Base-by-base conservation (phyloP, 2,888 invertebrate genomes). In the Lottia scabra region DNA sequence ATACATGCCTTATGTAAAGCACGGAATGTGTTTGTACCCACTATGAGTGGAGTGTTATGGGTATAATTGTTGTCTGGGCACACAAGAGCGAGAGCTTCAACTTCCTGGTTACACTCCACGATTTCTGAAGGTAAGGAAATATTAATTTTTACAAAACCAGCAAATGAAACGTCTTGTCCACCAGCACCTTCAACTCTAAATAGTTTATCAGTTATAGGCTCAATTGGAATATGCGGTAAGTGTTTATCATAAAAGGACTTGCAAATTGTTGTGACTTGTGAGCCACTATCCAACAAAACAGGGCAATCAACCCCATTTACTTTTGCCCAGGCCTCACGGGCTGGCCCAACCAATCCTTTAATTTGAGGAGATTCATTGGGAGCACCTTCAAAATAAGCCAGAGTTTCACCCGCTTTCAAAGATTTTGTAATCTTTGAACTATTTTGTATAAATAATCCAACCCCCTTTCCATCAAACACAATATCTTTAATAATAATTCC, bases 1-100 rank as follows among this genome's bases (percentile, higher is more conserved):
- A 5, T 2, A 2, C 2, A 2, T 30, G 5, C 3, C 30, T 30
- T 30, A 4, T 30, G 3, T 30, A 30, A 30, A 4, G 5, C 30
- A 30, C 45, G 48, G 2, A 65, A 70, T 2, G 46, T 63, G 48
- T 70, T 70, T 70, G 70, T 70, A 10, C 70, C 65, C 15, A 70
- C 26, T 13, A 65, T 64, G 3, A 70, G n/a, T 2, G 70, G 70
- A 13, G 65, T 45, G 13, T 16, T 46, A 38, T 30, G 5, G 5
- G 66, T 48, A 43, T n/a, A 70, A 15, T 6, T n/a, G 13, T 65
- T 70, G 15, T 70, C 70, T 6, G 44, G 56, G 43, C 65, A 70
- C 12, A 70, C 62, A 19, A 65, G 30, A 16, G 46, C 46, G 16
- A 15, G 46, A 46, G 48, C 15, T 48, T 48, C n/a, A 10, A 48